phyloP scores from a whole-genome alignment of 1,140 invertebrate genomes.

The Drosophila murphyi region DNA sequence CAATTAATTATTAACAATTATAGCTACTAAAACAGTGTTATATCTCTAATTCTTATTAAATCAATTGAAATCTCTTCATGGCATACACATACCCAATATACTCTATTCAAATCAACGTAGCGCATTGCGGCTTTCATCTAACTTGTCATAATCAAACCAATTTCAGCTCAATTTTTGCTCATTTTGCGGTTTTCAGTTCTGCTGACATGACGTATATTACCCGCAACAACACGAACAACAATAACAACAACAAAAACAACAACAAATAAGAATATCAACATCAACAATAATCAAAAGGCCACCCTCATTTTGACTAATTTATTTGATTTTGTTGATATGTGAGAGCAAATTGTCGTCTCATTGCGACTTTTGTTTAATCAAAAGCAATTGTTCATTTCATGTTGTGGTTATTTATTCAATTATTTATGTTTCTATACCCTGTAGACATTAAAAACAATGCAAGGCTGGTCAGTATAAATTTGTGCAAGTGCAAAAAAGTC shows the following conservation, averaged over 20 bases:
- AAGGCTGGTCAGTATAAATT: neutral
- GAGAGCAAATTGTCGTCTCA: conserved; percentile 56
- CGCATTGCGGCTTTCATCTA: conserved; percentile 22
- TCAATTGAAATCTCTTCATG: too few relatives aligned
- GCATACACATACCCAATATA: neutral
- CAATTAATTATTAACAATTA: too few relatives aligned
- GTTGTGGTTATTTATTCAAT: conserved; percentile 50
- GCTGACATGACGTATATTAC: conserved; percentile 9
- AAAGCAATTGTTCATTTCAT: conserved; percentile 79
- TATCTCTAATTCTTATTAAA: too few relatives aligned
- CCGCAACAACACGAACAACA: conserved; percentile 26
- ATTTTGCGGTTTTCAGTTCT: conserved; percentile 48
- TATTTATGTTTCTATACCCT: conserved; percentile 30
- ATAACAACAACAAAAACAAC: conserved; percentile 7
- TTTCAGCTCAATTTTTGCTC: conserved; percentile 52
- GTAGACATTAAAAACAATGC: neutral
- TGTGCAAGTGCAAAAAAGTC: too few relatives aligned
- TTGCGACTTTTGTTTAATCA: conserved; percentile 78
- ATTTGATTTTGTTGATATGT: conserved; percentile 70
- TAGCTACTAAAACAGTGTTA: too few relatives aligned
- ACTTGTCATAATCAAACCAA: conserved; percentile 38
- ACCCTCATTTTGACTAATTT: conserved; percentile 81
- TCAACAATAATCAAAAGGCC: conserved; percentile 53
- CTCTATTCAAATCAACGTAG: conserved; percentile 14
- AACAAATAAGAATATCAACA: neutral